phyloP scores from a whole-genome alignment of 2,888 invertebrate species.

The Rhingia rostrata region DNA sequence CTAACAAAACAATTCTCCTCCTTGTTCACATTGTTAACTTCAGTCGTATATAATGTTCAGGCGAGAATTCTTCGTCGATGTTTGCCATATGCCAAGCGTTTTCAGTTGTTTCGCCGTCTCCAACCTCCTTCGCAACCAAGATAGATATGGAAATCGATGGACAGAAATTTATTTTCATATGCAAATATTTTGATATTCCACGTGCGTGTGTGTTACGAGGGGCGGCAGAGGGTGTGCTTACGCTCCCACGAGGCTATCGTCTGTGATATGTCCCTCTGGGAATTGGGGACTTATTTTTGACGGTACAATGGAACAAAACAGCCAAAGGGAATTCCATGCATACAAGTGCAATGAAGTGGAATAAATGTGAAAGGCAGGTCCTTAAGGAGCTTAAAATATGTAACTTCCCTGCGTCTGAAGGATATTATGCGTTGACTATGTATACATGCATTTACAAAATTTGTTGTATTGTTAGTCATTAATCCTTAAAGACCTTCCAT shows the following conservation, averaged over 20 bases:
- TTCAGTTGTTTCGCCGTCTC: constrained; percentile 29
- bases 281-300: constrained; percentile 65
- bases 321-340: constrained; percentile 16
- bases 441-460: too few relatives aligned
- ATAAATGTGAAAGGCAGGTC: constrained; percentile 43
- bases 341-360: constrained; percentile 56
- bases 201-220: constrained; percentile 27
- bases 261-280: constrained; percentile 64
- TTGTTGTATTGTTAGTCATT: constrained; percentile 12
- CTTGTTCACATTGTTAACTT: constrained; percentile 67
- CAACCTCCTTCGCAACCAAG: neutral
- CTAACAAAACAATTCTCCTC: constrained; percentile 66
- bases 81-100: constrained; percentile 62
- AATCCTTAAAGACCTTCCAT: constrained; percentile 35
- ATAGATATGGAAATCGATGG: constrained; percentile 58
- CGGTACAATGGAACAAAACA: constrained; percentile 42
- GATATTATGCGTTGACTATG: too few relatives aligned
- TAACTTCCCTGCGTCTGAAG: constrained; percentile 26
- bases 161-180: constrained; percentile 72
- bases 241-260: constrained; percentile 44
- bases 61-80: constrained; percentile 39
- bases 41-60: constrained; percentile 46
- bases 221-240: constrained; percentile 9
- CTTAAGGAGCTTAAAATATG: constrained; percentile 37
- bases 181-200: constrained; percentile 68